These are phyloP conservation scores for Parnassius smintheus DNA, from an alignment of 2,888 invertebrate species.

Conservation along the genomic window DNA sequence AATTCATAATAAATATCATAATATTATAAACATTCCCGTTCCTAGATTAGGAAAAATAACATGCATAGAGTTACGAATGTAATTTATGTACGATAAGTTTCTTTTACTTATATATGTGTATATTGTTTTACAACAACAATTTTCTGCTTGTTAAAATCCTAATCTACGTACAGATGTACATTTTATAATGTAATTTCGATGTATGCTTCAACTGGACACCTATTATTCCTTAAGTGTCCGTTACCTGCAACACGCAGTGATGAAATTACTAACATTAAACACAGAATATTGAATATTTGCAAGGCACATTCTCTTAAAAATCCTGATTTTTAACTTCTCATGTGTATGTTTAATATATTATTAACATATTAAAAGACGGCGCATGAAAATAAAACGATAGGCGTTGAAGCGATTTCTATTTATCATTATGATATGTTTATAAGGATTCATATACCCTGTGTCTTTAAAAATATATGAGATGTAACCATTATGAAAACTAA, in stretches of 20 bases:
- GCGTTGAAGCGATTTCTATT: constrained; percentile 58
- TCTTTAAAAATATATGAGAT: constrained; percentile 69
- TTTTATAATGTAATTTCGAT: constrained; percentile 31
- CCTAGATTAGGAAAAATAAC: constrained; percentile 38
- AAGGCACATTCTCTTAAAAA: constrained; percentile 81
- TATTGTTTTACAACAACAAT: not conserved
- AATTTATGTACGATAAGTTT: not conserved
- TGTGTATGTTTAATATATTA: constrained; percentile 63
- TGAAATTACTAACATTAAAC: constrained; percentile 76
- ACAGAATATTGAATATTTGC: constrained; percentile 80
- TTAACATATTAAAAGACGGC: constrained; percentile 60
- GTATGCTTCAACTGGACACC: constrained; percentile 29
- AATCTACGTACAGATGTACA: constrained; percentile 42
- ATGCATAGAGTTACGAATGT: constrained; percentile 10
- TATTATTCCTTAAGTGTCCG: constrained; percentile 29
- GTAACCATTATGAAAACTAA: constrained; percentile 49
- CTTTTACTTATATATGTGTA: too few species aligned
- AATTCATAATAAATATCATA: constrained; percentile 50
- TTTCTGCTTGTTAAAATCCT: constrained; percentile 41
- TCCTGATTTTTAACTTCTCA: constrained; percentile 74
- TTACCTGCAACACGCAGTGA: constrained; percentile 56
- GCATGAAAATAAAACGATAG: constrained; percentile 49
- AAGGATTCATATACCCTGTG: constrained; percentile 77
- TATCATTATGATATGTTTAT: constrained; percentile 72
- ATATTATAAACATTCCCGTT: constrained; percentile 38